Base-by-base conservation (phyloP, 2,888 invertebrate genomes). In the Drosophila koepferae region DNA sequence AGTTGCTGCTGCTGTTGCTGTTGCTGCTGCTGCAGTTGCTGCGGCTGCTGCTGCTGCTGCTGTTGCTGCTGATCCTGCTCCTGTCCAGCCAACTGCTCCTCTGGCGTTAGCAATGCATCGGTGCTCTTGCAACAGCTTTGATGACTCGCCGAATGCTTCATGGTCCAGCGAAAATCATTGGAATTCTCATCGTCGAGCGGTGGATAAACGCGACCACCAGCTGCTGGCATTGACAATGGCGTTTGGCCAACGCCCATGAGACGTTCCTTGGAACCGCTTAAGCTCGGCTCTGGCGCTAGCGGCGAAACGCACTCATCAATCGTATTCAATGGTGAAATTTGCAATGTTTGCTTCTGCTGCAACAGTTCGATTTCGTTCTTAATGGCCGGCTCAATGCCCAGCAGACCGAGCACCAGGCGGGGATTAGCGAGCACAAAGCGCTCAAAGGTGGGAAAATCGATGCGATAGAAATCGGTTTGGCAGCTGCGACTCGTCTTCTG, bases 351-450 rank as follows among this genome's bases (percentile, higher is more conserved):
- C 71, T 92, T 92, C 59, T 92, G 92, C 61, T 92, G 92, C 70
- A 92, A 68, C 74, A 91, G 48, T 53, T 92, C 92, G 53, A 92
- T 90, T 77, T 92, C 93, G 79, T 81, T 90, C 75, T 91, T 91
- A 34, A 92, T 90, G 92, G 94, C 93, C 3, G 96, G 95, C 83
- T 96, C 96, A 65, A 97, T 94, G 12, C 97, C 97, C 53, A 97
- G 94, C 43, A 97, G 94, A 44, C 95, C 94, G 92, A 97, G 94
- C 20, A 96, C 96, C 28, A 95, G 94, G 3, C 95, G 95, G 0
- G 96, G 96, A 93, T 97, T 96, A 75, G 96, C 95, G 89, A 95
- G 93, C 48, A 97, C 95, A 92, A 93, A 93, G 12, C 91, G 91
- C 61, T 93, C 93, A n/a, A 93, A 91, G 20, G 91, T 91, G 73